Evolutionary conservation across 1,140 invertebrate genomes (phyloP).

Genomic region (Aleiodes sp.): DNA sequence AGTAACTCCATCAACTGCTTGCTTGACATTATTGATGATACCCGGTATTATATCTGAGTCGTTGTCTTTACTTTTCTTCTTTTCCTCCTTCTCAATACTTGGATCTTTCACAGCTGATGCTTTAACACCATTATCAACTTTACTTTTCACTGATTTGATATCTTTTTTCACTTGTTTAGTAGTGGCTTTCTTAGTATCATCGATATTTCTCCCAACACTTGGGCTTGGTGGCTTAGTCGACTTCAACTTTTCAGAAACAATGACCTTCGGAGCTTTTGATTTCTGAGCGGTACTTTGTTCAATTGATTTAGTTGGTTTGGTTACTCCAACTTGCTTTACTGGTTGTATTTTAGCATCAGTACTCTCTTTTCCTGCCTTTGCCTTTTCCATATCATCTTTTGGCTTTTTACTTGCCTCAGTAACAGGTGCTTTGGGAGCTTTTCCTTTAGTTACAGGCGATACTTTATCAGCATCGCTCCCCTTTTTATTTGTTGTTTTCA

Average conservation of each 20-base stretch:
- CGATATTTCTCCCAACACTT: conserved; percentile 2
- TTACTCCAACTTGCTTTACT: conserved; percentile 42
- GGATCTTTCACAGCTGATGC: conserved; percentile 19
- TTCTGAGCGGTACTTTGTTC: conserved; percentile 44
- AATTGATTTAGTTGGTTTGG: conserved; percentile 42
- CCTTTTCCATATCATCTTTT: conserved; percentile 1
- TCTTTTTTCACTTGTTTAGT: conserved; percentile 40
- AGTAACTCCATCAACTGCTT: conserved; percentile 32
- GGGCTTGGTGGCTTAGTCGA: conserved; percentile 23
- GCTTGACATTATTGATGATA: conserved; percentile 41
- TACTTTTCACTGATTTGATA: conserved; percentile 21
- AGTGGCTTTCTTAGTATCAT: background rate
- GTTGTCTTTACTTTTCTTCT: conserved; percentile 51
- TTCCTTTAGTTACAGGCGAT: conserved; percentile 31
- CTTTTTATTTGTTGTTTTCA: conserved; percentile 28
- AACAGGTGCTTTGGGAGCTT: conserved; percentile 4
- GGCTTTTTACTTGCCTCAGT: conserved; percentile 17
- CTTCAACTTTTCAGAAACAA: conserved; percentile 33
- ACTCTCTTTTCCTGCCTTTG: conserved; percentile 27
- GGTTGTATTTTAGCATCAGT: conserved; percentile 44
- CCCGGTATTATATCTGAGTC: conserved; percentile 38
- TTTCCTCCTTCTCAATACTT: conserved; percentile 32
- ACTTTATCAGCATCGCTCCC: conserved; percentile 9
- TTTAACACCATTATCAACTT: conserved; percentile 20
- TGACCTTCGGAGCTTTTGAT: conserved; percentile 25